phyloP scores from a whole-genome alignment of 2,113 vertebrate genomes.

The Anguilla rostrata region DNA sequence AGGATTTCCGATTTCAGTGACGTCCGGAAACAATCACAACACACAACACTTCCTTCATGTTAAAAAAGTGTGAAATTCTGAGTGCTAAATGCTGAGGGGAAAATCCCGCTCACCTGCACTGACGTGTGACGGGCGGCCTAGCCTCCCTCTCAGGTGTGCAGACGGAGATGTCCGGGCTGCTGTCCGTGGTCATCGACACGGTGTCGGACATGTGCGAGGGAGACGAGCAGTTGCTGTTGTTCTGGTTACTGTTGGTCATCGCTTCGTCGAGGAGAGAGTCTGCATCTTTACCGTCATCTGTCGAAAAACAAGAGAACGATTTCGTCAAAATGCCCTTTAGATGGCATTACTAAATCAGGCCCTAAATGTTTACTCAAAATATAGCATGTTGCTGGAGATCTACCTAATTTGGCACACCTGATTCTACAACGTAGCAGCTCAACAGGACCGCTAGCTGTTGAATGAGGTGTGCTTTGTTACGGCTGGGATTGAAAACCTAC shows the following conservation, averaged over 20 bases:
- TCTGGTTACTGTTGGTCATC: slow-evolving; percentile 95
- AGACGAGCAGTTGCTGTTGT: slow-evolving; percentile 98
- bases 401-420: too few relatives aligned
- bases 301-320: slow-evolving; percentile 43
- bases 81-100: background rate
- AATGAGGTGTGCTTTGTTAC: too few relatives aligned
- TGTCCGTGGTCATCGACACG: slow-evolving; percentile 93
- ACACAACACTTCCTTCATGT: background rate
- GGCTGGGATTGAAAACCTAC: too few relatives aligned
- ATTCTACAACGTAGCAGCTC: too few relatives aligned
- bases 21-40: background rate
- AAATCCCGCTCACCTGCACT: slow-evolving; percentile 73
- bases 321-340: background rate
- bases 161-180: slow-evolving; percentile 91
- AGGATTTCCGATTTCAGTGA: background rate
- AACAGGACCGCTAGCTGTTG: too few relatives aligned
- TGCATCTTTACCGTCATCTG: slow-evolving; percentile 84
- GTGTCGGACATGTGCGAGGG: slow-evolving; percentile 98
- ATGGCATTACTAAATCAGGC: background rate
- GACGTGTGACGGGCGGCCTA: slow-evolving; percentile 73
- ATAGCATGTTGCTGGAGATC: too few relatives aligned
- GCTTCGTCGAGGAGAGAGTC: slow-evolving; percentile 94
- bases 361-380: background rate
- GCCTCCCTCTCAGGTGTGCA: slow-evolving; percentile 88
- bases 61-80: background rate